A percentile compares a stretch with the other conserved stretches of the same genome.
phyloP scores from a whole-genome alignment of 2,113 vertebrate species.

The Fulica atra region DNA sequence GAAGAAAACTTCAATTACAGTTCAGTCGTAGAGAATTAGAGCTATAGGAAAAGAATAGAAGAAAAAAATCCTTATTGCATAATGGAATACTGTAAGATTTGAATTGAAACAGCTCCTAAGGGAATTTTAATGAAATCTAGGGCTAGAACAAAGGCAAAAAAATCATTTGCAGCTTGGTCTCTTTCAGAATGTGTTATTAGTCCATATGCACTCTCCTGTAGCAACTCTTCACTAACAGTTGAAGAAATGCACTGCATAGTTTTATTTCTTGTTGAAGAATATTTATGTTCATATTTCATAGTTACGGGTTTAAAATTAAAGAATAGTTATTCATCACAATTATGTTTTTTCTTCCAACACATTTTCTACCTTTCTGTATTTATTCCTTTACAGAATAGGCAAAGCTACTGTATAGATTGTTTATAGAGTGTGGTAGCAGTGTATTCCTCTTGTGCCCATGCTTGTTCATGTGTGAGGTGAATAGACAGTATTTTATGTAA shows the following conservation, averaged over 20 bases:
- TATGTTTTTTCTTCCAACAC: not conserved
- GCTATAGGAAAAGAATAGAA: not conserved
- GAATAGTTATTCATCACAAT: not conserved
- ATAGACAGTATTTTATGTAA: not conserved
- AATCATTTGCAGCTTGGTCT: not conserved
- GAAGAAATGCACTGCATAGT: not conserved
- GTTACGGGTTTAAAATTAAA: not conserved
- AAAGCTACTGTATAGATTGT: not conserved
- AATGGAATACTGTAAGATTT: not conserved
- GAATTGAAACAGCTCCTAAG: not conserved
- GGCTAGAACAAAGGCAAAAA: not conserved
- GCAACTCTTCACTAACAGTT: not conserved
- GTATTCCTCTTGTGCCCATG: not conserved
- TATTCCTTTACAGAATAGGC: not conserved
- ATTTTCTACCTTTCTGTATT: not conserved
- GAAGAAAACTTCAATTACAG: not conserved
- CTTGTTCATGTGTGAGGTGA: not conserved
- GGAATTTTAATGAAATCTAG: not conserved
- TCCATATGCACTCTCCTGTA: not conserved
- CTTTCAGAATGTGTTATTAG: not conserved
- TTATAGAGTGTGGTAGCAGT: not conserved
- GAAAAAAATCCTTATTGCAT: not conserved
- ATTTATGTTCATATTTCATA: not conserved
- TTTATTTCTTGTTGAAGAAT: not conserved
- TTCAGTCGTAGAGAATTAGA: slow-evolving; percentile 23